Evolutionary conservation across 1,140 invertebrate genomes (phyloP).

Genomic region (Cotesia typhae): DNA sequence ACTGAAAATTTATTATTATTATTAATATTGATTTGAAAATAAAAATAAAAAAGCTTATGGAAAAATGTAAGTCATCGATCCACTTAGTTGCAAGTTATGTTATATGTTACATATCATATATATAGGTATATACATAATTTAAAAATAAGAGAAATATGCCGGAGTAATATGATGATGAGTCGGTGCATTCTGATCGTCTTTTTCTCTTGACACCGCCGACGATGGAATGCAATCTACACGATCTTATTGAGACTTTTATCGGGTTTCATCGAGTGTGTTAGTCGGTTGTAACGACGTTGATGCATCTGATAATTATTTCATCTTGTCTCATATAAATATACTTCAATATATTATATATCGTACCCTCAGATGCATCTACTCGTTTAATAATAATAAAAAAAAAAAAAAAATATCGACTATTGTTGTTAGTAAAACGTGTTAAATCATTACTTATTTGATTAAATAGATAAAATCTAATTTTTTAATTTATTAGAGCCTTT

Average conservation of each 20-base stretch:
- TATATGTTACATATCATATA: neutral
- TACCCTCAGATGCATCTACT: too few species aligned
- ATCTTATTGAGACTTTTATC: constrained; percentile 23
- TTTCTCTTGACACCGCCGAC: constrained; percentile 15
- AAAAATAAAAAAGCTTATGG: neutral
- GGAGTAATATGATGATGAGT: constrained; percentile 31
- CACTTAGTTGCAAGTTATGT: neutral
- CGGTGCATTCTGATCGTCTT: constrained; percentile 26
- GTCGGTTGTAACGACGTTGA: constrained; percentile 7
- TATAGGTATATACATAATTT: too few species aligned
- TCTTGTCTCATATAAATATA: neutral
- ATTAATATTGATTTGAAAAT: neutral
- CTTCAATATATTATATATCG: too few species aligned
- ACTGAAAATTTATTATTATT: too few species aligned
- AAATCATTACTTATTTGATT: too few species aligned
- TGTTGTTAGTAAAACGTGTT: too few species aligned
- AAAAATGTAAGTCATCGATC: constrained; percentile 1
- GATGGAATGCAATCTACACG: constrained; percentile 31
- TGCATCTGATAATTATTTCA: constrained; percentile 25
- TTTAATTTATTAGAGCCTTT: too few species aligned
- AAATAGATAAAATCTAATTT: too few species aligned
- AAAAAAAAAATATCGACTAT: too few species aligned
- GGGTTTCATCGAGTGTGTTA: constrained; percentile 34
- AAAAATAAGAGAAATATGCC: neutral
- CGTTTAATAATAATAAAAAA: too few species aligned